Conservation (phyloP, 2,113 vertebrate genomes). For the Penelope pileata region DNA sequence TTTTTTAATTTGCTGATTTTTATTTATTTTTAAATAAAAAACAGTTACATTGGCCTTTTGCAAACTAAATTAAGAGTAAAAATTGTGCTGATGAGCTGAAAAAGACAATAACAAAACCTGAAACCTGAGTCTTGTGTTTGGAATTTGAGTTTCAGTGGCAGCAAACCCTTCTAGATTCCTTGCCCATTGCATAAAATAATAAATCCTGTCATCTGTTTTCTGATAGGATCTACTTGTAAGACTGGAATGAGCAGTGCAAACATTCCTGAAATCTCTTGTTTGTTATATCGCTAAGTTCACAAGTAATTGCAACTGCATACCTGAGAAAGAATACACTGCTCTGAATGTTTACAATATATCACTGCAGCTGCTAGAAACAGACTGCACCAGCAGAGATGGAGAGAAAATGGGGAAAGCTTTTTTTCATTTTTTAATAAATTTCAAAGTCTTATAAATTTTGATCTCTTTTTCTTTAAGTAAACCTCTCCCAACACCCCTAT, state of each 20-base stretch:
- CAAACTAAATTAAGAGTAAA: not conserved
- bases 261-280: slow-evolving; percentile 47
- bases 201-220: slow-evolving; percentile 38
- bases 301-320: not conserved
- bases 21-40: not conserved
- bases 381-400: not conserved
- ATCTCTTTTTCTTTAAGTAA: not conserved
- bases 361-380: not conserved
- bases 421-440: not conserved
- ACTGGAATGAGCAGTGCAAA: slow-evolving; percentile 48
- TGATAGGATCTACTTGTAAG: slow-evolving; percentile 46
- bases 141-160: slow-evolving; percentile 7
- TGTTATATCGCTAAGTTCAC: not conserved
- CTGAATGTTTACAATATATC: not conserved
- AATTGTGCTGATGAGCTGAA: not conserved
- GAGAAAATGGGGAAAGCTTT: not conserved
- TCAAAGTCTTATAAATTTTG: not conserved
- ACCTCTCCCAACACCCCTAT: not conserved
- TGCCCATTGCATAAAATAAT: not conserved
- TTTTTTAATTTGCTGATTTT: not conserved
- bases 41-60: not conserved
- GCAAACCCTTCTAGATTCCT: slow-evolving; percentile 27
- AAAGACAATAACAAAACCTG: not conserved
- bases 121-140: not conserved
- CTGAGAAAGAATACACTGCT: not conserved